phyloP scores from a whole-genome alignment of 1,140 invertebrate genomes.

The Drosophila varians region DNA sequence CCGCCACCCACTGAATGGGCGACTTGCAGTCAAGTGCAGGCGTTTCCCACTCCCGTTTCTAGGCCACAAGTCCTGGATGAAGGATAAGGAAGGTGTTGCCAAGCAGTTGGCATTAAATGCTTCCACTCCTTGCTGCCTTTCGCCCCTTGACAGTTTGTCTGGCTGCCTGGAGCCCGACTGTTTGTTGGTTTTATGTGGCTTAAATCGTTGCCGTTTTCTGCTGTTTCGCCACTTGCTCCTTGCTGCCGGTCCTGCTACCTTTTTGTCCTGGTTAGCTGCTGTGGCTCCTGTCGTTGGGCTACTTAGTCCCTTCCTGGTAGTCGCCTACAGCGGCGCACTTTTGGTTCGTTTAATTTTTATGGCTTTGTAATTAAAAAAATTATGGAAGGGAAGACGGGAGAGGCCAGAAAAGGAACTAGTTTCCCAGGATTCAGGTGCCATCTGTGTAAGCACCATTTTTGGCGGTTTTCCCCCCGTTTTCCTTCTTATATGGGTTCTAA shows the following conservation, averaged over 20 bases:
- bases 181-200: conserved; percentile 66
- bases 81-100: conserved; percentile 56
- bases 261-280: conserved; percentile 27
- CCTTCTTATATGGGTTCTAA: conserved; percentile 42
- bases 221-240: not conserved
- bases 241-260: conserved; percentile 14
- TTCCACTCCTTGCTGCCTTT: not conserved
- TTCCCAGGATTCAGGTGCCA: conserved; percentile 7
- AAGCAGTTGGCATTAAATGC: conserved; percentile 48
- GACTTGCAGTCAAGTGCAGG: conserved; percentile 59
- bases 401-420: conserved; percentile 14
- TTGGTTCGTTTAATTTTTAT: conserved; percentile 62
- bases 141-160: conserved; percentile 51
- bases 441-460: conserved; percentile 42
- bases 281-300: conserved; percentile 59
- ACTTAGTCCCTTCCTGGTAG: conserved; percentile 56
- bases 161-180: conserved; percentile 24
- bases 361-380: conserved; percentile 74
- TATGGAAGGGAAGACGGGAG: conserved; percentile 18
- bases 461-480: conserved; percentile 2
- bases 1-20: conserved; percentile 30
- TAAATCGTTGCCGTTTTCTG: conserved; percentile 55
- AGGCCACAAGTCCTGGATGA: conserved; percentile 11
- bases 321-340: conserved; percentile 39
- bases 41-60: not conserved